phyloP scores from a whole-genome alignment of 2,797 vertebrate genomes.

The Cynopterus sphinx region DNA sequence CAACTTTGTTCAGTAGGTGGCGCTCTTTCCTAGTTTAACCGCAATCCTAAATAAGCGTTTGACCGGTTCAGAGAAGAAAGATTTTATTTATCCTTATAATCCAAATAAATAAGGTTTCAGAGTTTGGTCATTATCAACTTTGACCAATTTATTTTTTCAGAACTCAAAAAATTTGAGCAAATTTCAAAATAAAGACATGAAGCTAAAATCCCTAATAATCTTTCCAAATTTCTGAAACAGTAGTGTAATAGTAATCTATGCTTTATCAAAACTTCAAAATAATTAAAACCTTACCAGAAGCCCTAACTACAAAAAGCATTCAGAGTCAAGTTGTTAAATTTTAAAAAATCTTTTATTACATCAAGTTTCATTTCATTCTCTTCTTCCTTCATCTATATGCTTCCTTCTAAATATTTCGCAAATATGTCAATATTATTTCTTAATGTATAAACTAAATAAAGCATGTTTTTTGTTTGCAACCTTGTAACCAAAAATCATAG shows the following conservation, averaged over 20 bases:
- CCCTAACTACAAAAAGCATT: not conserved
- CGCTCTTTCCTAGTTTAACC: slow-evolving; percentile 62
- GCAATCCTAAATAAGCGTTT: not conserved
- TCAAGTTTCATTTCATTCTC: not conserved
- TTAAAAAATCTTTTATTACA: not conserved
- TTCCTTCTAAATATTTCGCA: not conserved
- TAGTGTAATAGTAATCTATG: not conserved
- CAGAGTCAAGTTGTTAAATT: not conserved
- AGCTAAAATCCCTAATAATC: not conserved
- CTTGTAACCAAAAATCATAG: not conserved
- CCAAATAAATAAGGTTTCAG: not conserved
- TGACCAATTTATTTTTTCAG: slow-evolving; percentile 11
- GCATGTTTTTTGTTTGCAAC: not conserved
- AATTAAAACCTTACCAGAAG: not conserved
- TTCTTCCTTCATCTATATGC: not conserved
- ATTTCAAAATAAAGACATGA: slow-evolving; percentile 41
- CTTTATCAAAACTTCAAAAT: not conserved
- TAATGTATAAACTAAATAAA: not conserved
- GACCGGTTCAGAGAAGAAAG: not conserved
- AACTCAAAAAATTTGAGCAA: slow-evolving; percentile 32
- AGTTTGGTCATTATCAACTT: not conserved
- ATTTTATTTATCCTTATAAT: not conserved
- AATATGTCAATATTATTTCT: not conserved
- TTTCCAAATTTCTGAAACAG: slow-evolving; percentile 6
- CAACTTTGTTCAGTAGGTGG: slow-evolving; percentile 62